phyloP scores from a whole-genome alignment of 1,140 invertebrate species.

The Drosophila funebris region DNA sequence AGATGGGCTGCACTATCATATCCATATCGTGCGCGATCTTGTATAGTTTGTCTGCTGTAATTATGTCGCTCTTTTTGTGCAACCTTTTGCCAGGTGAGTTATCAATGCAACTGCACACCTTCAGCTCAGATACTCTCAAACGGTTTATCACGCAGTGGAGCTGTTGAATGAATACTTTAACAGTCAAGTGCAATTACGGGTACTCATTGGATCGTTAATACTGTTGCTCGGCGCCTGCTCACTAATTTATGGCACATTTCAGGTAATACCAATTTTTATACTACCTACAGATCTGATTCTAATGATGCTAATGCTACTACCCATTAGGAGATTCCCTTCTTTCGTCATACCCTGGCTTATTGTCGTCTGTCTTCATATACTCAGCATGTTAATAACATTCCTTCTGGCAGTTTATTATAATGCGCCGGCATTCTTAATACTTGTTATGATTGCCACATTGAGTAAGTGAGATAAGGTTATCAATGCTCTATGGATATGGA shows the following conservation, averaged over 20 bases:
- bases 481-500: neutral
- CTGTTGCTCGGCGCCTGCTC: neutral
- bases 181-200: neutral
- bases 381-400: neutral
- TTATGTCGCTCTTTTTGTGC: neutral
- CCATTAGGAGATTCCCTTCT: slow-evolving; percentile 3
- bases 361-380: neutral
- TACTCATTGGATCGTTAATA: neutral
- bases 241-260: neutral
- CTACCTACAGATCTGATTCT: no score
- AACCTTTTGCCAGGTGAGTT: slow-evolving; percentile 3
- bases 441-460: neutral
- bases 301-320: neutral
- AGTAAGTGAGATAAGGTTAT: slow-evolving; percentile 1
- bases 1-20: neutral
- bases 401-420: neutral
- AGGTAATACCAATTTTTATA: neutral
- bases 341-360: slow-evolving; percentile 28
- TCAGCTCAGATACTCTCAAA: no score
- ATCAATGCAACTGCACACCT: neutral
- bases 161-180: slow-evolving; percentile 4
- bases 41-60: neutral
- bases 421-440: neutral
- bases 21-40: neutral
- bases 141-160: neutral